Conservation (phyloP, 2,888 invertebrate species). For the Eupithecia insigniata region DNA sequence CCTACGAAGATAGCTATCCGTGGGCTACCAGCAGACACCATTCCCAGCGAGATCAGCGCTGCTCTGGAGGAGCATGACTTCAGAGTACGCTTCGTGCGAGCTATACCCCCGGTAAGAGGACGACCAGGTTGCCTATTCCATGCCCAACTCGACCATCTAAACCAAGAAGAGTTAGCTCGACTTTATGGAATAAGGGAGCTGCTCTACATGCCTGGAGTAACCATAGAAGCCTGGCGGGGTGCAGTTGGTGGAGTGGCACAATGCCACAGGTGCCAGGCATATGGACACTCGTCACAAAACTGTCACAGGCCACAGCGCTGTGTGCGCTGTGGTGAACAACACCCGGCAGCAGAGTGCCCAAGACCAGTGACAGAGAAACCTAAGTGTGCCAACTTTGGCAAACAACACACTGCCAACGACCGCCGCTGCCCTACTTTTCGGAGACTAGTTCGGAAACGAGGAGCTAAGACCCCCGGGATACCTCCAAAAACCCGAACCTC, state of each 20-base stretch:
- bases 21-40: neutral
- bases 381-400: too few species aligned
- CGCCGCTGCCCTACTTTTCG: too few species aligned
- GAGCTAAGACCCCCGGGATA: too few species aligned
- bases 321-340: neutral
- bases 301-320: neutral
- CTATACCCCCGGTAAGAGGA: too few species aligned
- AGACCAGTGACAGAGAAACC: too few species aligned
- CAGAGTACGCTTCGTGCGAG: too few species aligned
- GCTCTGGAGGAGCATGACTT: too few species aligned
- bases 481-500: too few species aligned
- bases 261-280: neutral
- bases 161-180: neutral
- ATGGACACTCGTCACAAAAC: neutral
- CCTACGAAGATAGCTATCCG: neutral
- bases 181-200: neutral
- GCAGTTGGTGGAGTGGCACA: neutral
- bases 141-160: neutral
- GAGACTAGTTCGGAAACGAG: too few species aligned
- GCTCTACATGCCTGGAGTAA: neutral
- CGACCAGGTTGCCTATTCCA: neutral
- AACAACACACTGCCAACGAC: too few species aligned
- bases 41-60: too few species aligned
- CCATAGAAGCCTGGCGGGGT: neutral
- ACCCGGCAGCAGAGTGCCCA: neutral